phyloP scores from a whole-genome alignment of 2,797 vertebrate species.

The Sylvia borin region DNA sequence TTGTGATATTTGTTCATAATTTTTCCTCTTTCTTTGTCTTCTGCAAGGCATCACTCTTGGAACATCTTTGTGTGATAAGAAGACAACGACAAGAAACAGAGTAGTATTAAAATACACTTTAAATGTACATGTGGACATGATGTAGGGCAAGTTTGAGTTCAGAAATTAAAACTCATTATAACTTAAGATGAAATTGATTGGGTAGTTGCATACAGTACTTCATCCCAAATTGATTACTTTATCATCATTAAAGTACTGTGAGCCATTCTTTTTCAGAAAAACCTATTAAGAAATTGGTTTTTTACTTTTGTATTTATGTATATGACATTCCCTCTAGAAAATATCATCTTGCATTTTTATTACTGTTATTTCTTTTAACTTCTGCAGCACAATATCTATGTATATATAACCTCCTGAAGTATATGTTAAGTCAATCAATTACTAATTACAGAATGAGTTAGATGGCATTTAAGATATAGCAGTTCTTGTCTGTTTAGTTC shows the following conservation, averaged over 20 bases:
- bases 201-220: not conserved
- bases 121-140: not conserved
- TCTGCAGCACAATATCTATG: not conserved
- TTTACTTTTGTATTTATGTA: not conserved
- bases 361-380: not conserved
- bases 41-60: not conserved
- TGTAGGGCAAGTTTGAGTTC: not conserved
- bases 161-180: not conserved
- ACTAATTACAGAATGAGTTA: not conserved
- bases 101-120: not conserved
- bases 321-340: not conserved
- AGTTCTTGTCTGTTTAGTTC: not conserved
- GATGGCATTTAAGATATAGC: not conserved
- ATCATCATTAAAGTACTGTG: not conserved
- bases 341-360: not conserved
- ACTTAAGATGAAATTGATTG: not conserved
- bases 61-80: not conserved
- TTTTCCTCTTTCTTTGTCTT: not conserved
- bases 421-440: not conserved
- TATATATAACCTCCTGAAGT: not conserved
- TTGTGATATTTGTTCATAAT: not conserved
- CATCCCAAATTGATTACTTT: not conserved
- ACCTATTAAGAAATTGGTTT: not conserved
- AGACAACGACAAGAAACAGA: not conserved
- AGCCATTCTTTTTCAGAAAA: not conserved